These are phyloP conservation scores for Saimiri boliviensis DNA, from an alignment of 2,113 vertebrate species.

Conservation along the genomic window DNA sequence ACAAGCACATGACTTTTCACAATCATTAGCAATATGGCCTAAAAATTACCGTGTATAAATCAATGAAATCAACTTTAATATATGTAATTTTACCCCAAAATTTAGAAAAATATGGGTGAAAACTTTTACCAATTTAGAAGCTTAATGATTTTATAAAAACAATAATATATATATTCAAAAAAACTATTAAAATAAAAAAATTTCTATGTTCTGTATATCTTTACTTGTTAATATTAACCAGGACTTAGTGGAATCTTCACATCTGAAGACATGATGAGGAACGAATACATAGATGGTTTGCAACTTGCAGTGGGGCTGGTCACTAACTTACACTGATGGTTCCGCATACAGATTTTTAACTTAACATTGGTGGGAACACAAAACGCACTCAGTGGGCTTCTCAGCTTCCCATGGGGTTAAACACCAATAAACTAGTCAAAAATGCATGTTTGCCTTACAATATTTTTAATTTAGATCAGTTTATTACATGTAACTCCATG, in stretches of 20 bases:
- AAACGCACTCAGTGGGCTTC: background rate
- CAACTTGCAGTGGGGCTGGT: background rate
- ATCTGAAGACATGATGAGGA: background rate
- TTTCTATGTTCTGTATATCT: background rate
- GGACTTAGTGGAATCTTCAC: background rate
- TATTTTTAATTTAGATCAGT: background rate
- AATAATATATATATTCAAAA: background rate
- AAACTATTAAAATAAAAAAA: background rate
- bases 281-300: background rate
- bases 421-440: background rate
- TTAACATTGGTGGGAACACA: background rate
- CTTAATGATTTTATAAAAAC: background rate
- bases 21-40: background rate
- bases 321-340: background rate
- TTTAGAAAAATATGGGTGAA: background rate
- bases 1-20: background rate
- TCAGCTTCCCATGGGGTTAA: background rate
- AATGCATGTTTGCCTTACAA: background rate
- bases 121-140: background rate
- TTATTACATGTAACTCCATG: background rate
- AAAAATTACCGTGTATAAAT: background rate
- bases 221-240: background rate
- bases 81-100: background rate
- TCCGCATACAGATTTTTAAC: background rate
- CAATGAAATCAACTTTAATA: background rate